Evolutionary conservation across 2,113 vertebrate species (phyloP), one percentile per base, ranked within the genome.

Genomic region (Rhinopomastus cyanomelas): DNA sequence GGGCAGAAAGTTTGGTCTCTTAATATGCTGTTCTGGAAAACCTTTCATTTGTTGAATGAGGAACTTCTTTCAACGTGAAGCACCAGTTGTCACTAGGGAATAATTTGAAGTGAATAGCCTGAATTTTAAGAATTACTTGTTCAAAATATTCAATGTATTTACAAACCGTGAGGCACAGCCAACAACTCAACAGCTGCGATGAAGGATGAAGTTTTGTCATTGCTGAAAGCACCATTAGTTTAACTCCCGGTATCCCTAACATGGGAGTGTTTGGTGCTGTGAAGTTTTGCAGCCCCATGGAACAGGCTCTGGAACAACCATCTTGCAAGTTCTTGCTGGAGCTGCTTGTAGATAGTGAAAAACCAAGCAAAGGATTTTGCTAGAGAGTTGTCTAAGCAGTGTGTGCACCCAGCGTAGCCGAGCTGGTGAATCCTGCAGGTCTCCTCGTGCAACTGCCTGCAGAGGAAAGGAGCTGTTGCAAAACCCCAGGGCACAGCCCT

Each of bases 251-350:
- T 56, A 77, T 4, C 65, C 44, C 60, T 44, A 51, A 48, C 11
- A 44, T 57, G 53, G 55, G 34, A 52, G 3, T 6, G 16, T 37
- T 89, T 61, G 18, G 53, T 57, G 34, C 20, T 0, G 0, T 57
- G 32, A 64, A 57, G 16, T 74, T 82, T n/a, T 77, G 29, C 4
- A 2, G 44, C 19, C 66, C 51, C 0, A 3, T 51, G 72, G 57
- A 67, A 12, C 2, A 1, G 11, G 49, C 30, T 61, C 36, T 61
- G 72, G 18, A 76, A 61, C 27, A 62, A 11, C 21, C 11, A 8
- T 6, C 2, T 1, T 7, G 0, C 5, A 8, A 48, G 16, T 44
- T 23, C 16, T 80, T 0, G 0, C 51, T 44, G 27, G 21, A 8
- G 7, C 11, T 80, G 69, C n/a, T 29, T 80, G 23, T 39, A 6